Evolutionary conservation across 1,140 invertebrate genomes (phyloP), one percentile per base, ranked within the genome.

Genomic region (Polyergus mexicanus): DNA sequence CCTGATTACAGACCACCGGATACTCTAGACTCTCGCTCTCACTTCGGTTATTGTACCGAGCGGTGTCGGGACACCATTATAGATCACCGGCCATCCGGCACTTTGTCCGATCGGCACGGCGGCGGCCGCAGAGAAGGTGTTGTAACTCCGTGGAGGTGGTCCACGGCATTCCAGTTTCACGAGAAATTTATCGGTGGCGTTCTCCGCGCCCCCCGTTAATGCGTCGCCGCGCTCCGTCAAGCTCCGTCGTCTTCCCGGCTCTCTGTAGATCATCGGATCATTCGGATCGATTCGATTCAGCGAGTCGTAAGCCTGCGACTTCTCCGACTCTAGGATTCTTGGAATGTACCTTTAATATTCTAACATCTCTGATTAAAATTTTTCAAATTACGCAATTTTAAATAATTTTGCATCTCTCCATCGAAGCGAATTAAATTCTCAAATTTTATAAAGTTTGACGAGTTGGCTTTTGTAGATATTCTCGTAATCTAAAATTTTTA

Each of bases 1-100:
- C 86, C 94, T 95, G 94, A 95, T 95, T 95, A 95, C 94, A 95
- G 94, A 94, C 92, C 93, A 91, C 92, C 88, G 89, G 85, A 92
- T 94, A 92, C 87, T 92, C 92, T 92, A 94, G 91, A 93, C 94
- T 95, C 94, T 93, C 92, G 92, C 92, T 94, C 94, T 95, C 93
- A 92, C 92, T 93, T 94, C 92, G 88, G 88, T 88, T 92, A 92
- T 93, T 91, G 92, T 93, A 90, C 83, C 88, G 91, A 89, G 87
- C 90, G 88, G 91, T 86, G 90, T 91, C 92, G 88, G 88, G 90
- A 88, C 92, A 92, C 93, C 93, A 92, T 92, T 94, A 93, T 93
- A 93, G 91, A 93, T 94, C 92, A 92, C 91, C 54, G 63, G 80
- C 62, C 89, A 65, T 80, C 84, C 87, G 85, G 85, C 91, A 93